Evolutionary conservation across 2,113 vertebrate genomes (phyloP).

Genomic region (Triplophysa tibetana): DNA sequence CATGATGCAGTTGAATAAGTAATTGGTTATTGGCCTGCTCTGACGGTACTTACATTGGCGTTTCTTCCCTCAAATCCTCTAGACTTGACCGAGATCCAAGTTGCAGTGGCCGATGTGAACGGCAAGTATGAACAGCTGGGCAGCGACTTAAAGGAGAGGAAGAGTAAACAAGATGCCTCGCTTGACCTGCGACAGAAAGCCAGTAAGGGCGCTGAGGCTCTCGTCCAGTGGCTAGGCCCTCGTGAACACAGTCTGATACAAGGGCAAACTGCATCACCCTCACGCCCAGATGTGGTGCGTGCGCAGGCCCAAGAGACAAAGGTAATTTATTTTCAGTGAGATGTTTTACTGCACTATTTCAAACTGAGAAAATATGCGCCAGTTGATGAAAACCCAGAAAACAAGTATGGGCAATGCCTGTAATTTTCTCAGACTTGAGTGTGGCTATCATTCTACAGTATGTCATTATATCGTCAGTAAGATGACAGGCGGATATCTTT

Average conservation of each 20-base stretch:
- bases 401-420: background rate
- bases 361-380: background rate
- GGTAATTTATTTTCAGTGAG: constrained; percentile 68
- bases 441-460: background rate
- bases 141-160: constrained; percentile 73
- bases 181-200: constrained; percentile 79
- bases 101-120: constrained; percentile 85
- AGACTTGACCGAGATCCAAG: constrained; percentile 96
- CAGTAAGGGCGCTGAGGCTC: constrained; percentile 72
- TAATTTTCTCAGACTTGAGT: background rate
- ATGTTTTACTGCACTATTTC: background rate
- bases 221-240: constrained; percentile 83
- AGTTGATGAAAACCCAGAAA: background rate
- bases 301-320: constrained; percentile 93
- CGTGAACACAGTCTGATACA: constrained; percentile 78
- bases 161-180: constrained; percentile 73
- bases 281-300: constrained; percentile 82
- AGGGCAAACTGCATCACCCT: constrained; percentile 80
- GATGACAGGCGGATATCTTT: background rate
- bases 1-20: constrained; percentile 1
- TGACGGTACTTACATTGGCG: background rate
- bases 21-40: constrained; percentile 1
- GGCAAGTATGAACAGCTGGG: constrained; percentile 82
- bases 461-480: constrained; percentile 1
- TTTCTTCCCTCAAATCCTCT: constrained; percentile 40